Percentiles rank a stretch among this genome's conserved stretches.
These are phyloP conservation scores for Didymodactylos carnosus DNA, from an alignment of 2,888 invertebrate genomes.

Conservation along the genomic window DNA sequence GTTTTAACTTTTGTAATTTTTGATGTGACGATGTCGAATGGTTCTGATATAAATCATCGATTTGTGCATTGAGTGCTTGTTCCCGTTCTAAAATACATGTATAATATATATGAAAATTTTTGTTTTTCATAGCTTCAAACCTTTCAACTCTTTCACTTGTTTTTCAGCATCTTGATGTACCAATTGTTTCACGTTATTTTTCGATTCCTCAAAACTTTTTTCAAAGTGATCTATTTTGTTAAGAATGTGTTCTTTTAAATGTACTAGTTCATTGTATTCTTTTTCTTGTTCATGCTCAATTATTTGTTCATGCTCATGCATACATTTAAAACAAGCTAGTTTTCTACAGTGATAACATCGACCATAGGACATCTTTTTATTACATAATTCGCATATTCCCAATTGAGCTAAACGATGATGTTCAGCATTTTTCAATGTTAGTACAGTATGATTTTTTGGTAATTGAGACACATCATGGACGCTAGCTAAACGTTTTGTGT, in stretches of 20 bases:
- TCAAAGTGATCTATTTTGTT: background rate
- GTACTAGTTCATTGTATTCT: background rate
- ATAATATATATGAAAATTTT: background rate
- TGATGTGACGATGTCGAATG: background rate
- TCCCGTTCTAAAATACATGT: background rate
- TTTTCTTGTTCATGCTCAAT: background rate
- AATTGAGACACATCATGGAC: background rate
- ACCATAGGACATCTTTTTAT: background rate
- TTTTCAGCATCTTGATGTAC: background rate
- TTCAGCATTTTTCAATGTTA: background rate
- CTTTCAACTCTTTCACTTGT: background rate
- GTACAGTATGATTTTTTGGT: background rate
- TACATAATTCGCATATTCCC: background rate
- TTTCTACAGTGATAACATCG: background rate
- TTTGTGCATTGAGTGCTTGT: background rate
- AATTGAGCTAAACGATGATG: background rate
- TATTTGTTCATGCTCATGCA: background rate
- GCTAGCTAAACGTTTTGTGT: background rate
- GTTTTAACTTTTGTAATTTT: background rate
- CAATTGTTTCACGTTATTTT: background rate
- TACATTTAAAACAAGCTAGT: background rate
- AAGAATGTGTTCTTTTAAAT: background rate
- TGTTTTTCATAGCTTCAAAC: too few species aligned
- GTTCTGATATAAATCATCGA: background rate
- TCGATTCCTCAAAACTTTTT: background rate